phyloP scores from a whole-genome alignment of 2,113 vertebrate species.

The Martes martes region DNA sequence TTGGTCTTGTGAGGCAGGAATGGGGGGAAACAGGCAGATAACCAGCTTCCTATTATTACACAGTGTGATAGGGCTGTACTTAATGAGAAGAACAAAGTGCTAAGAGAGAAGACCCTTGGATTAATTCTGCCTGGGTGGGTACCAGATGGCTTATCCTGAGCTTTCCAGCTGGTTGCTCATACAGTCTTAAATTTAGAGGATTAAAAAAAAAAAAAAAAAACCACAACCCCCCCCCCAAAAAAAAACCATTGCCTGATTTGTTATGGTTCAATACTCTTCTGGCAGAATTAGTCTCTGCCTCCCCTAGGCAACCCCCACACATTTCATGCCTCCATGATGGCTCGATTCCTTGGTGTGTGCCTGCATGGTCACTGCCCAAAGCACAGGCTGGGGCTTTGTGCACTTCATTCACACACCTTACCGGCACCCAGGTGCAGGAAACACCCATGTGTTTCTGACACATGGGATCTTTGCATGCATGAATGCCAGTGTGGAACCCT shows the following conservation, averaged over 20 bases:
- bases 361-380: not conserved
- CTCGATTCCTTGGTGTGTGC: not conserved
- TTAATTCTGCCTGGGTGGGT: slow-evolving; percentile 23
- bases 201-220: not conserved
- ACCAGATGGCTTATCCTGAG: slow-evolving; percentile 1
- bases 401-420: not conserved
- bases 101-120: not conserved
- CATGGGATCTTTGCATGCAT: not conserved
- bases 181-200: slow-evolving; percentile 35
- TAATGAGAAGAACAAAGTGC: not conserved
- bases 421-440: not conserved
- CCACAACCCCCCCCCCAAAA: too few relatives aligned
- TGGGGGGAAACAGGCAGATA: not conserved
- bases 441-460: not conserved
- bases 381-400: not conserved
- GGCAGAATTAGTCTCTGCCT: not conserved
- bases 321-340: not conserved
- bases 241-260: not conserved
- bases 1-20: not conserved
- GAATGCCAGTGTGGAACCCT: too few relatives aligned
- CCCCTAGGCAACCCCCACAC: not conserved
- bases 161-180: slow-evolving; percentile 47
- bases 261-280: not conserved
- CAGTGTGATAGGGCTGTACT: not conserved
- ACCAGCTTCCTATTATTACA: not conserved